Base-by-base conservation (phyloP, 2,888 invertebrate species). In the Tridacna gigas region DNA sequence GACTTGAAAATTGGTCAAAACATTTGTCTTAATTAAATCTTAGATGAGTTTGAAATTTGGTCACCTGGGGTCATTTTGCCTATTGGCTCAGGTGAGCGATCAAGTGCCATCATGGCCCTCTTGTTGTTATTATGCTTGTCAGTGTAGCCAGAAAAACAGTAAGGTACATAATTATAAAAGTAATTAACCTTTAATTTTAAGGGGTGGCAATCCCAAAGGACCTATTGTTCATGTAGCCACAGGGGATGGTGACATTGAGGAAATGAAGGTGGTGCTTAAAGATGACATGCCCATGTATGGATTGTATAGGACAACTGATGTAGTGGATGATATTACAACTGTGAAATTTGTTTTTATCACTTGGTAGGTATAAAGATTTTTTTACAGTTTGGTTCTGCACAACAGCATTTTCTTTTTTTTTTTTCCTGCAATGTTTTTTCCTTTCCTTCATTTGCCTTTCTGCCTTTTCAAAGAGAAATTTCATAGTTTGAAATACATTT, bases 301-400 rank as follows among this genome's bases (percentile, higher is more conserved):
- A 9, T 85, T 94, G 25, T 94, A 91, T 73, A 84, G 94, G 76
- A 91, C 92, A 18, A 91, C 91, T 3, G 94, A 94, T 87, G 86
- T 85, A 0, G 91, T 93, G 13, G 94, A 94, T 78, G 92, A 92
- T 73, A 93, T 94, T 75, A 89, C 89, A 22, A 94, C 93, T 2
- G 94, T 94, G 76, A 94, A 94, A 83, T 94, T 94, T 92, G 94
- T 94, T 71, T 94, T 91, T 80, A 92, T 94, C 61, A 90, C 89
- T 11, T 94, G 94, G 94, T 94, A 86, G 83, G 93, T 89, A 47
- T 0, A n/a, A 37, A 37, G 37, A 37, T 4, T 2, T 4, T 4
- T 37, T 60, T 5, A 4, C 37, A 18, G 51, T n/a, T 9, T 60
- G n/a, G n/a, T n/a, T 9, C 60, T 9, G 2, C 20, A 60, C n/a